A percentile compares a stretch with the other conserved stretches of the same genome.
Conservation (phyloP, 2,113 vertebrate genomes). For the Craseonycteris thonglongyai region DNA sequence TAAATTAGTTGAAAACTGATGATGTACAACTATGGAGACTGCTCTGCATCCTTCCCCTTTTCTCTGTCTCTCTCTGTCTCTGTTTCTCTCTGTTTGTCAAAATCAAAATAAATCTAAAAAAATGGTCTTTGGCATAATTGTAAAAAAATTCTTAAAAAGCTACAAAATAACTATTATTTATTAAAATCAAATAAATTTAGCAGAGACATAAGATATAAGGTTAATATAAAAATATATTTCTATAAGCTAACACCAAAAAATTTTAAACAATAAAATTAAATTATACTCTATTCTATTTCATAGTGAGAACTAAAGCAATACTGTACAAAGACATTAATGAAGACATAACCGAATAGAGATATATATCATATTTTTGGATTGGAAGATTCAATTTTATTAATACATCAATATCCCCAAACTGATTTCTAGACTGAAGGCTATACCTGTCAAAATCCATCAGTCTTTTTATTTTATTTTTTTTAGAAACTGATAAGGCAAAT, state of each 20-base stretch:
- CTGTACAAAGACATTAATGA: neutral
- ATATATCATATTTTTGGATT: neutral
- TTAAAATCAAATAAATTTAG: neutral
- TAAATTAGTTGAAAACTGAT: too few species aligned
- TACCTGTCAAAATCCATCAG: neutral
- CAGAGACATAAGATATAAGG: neutral
- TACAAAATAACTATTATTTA: neutral
- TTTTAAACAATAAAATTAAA: neutral
- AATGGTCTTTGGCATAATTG: neutral
- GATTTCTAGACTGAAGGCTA: neutral
- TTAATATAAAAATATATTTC: neutral
- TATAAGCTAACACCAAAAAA: neutral
- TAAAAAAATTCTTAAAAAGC: neutral
- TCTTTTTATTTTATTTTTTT: neutral
- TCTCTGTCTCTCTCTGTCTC: too few species aligned
- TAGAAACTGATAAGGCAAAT: neutral
- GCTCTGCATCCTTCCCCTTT: too few species aligned
- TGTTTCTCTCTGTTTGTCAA: too few species aligned
- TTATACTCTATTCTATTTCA: neutral
- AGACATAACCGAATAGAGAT: neutral
- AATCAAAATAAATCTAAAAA: too few species aligned
- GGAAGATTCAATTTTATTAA: neutral
- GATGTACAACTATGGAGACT: too few species aligned
- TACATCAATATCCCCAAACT: neutral
- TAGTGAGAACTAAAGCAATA: neutral